Percentiles rank a stretch among this genome's conserved stretches.
Evolutionary conservation across 2,888 invertebrate genomes (phyloP).

Genomic region (Caenorhabditis japonica): DNA sequence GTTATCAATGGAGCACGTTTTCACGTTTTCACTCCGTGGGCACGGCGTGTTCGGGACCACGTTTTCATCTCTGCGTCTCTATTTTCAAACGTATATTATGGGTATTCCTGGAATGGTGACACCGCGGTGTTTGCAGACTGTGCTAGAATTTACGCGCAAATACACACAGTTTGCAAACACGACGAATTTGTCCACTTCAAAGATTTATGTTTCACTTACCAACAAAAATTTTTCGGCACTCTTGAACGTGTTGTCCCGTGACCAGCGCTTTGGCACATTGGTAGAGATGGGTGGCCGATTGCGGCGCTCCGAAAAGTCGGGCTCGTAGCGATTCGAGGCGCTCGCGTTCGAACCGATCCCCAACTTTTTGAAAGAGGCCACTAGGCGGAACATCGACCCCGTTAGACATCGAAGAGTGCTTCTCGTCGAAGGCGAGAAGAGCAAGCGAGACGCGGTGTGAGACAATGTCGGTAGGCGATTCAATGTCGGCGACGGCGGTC

Average conservation of each 20-base stretch:
- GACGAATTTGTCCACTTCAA: too few relatives aligned
- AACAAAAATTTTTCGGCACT: constrained; percentile 59
- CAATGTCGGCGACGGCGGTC: constrained; percentile 66
- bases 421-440: constrained; percentile 61
- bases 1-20: too few relatives aligned
- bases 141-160: too few relatives aligned
- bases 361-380: constrained; percentile 57
- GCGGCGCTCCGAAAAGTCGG: constrained; percentile 56
- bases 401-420: constrained; percentile 62
- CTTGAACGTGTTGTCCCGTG: constrained; percentile 58
- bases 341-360: constrained; percentile 63
- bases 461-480: constrained; percentile 64
- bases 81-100: too few relatives aligned
- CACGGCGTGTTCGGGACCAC: too few relatives aligned
- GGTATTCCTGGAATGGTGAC: too few relatives aligned
- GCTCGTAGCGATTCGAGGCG: constrained; percentile 53
- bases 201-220: constrained; percentile 41
- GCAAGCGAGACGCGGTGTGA: constrained; percentile 59
- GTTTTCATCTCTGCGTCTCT: too few relatives aligned
- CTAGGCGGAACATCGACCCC: constrained; percentile 53
- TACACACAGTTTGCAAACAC: too few relatives aligned
- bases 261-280: constrained; percentile 62
- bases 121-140: too few relatives aligned
- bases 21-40: too few relatives aligned
- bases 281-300: constrained; percentile 62